These are phyloP conservation scores for Panagrolaimus sp. DNA, from an alignment of 1,140 invertebrate species.

Conservation along the genomic window DNA sequence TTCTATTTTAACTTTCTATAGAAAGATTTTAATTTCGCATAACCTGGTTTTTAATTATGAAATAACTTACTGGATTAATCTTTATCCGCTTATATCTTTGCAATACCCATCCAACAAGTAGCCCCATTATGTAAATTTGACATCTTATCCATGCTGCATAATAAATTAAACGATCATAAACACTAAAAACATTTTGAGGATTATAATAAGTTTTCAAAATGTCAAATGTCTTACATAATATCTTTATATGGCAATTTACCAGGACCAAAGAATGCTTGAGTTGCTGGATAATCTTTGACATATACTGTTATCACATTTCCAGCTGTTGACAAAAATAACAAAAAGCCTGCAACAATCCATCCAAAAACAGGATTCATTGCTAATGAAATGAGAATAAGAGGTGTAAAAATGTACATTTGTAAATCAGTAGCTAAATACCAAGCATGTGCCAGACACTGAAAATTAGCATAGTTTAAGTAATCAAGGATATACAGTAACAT, in stretches of 20 bases:
- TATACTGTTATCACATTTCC: no score
- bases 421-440: slow-evolving; percentile 38
- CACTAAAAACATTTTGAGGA: no score
- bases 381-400: slow-evolving; percentile 32
- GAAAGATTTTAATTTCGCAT: no score
- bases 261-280: not conserved
- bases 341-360: not conserved
- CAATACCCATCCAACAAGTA: slow-evolving; percentile 28
- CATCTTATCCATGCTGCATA: slow-evolving; percentile 32
- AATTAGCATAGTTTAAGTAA: not conserved
- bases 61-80: no score
- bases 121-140: slow-evolving; percentile 39
- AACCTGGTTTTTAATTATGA: no score
- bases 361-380: slow-evolving; percentile 16
- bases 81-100: slow-evolving; percentile 9
- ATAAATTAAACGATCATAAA: slow-evolving; percentile 19
- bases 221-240: not conserved
- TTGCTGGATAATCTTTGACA: no score
- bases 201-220: not conserved
- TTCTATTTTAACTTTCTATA: no score
- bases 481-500: no score
- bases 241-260: not conserved
- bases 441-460: slow-evolving; percentile 29
- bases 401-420: slow-evolving; percentile 40
- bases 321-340: slow-evolving; percentile 18